Evolutionary conservation across 2,888 invertebrate species (phyloP).

Genomic region (Scaeva pyrastri): DNA sequence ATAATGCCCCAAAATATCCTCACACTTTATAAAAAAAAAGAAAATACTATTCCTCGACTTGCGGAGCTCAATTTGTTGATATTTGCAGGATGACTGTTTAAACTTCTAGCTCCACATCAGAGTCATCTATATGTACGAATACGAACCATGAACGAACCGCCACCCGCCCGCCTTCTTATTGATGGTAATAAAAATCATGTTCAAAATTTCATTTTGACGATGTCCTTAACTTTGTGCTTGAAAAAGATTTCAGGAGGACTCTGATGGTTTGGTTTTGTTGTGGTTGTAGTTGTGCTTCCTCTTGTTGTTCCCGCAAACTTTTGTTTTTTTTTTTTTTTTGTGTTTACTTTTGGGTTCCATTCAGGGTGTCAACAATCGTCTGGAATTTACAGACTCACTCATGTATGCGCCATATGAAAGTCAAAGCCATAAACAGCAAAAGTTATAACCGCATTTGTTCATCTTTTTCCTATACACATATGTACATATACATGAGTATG

Average conservation of each 20-base stretch:
- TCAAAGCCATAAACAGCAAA: constrained; percentile 73
- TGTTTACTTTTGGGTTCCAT: constrained; percentile 58
- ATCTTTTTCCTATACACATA: background rate
- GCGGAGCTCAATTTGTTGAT: too few species aligned
- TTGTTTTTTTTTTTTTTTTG: constrained; percentile 14
- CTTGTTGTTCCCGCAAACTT: constrained; percentile 6
- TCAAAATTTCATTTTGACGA: constrained; percentile 66
- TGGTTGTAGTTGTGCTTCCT: constrained; percentile 25
- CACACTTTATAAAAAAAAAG: constrained; percentile 81
- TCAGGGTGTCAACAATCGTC: constrained; percentile 72
- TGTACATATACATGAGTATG: too few species aligned
- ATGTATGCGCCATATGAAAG: constrained; percentile 59
- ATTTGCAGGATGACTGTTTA: constrained; percentile 20
- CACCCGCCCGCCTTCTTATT: constrained; percentile 56
- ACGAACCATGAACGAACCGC: background rate
- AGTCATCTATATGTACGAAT: background rate
- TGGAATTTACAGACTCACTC: constrained; percentile 57
- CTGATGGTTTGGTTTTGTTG: constrained; percentile 47
- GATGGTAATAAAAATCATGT: constrained; percentile 76
- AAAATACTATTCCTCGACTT: too few species aligned
- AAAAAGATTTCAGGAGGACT: constrained; percentile 25
- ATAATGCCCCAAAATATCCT: constrained; percentile 81
- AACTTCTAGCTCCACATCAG: constrained; percentile 19
- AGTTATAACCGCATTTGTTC: constrained; percentile 67
- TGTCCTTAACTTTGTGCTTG: constrained; percentile 45